phyloP scores from a whole-genome alignment of 2,888 invertebrate species.

The Drosophila borborema region DNA sequence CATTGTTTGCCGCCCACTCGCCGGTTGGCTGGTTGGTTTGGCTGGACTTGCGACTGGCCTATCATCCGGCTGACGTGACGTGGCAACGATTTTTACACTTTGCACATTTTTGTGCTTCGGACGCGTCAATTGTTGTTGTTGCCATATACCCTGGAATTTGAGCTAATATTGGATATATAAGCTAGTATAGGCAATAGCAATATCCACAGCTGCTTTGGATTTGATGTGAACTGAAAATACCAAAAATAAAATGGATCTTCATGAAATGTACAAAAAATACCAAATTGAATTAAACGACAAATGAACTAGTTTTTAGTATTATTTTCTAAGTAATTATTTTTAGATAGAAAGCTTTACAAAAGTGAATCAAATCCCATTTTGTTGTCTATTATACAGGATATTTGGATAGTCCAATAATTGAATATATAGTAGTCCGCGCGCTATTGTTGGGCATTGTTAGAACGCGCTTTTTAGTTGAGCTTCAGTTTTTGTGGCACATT shows the following conservation, averaged over 20 bases:
- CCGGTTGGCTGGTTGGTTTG: slow-evolving; percentile 34
- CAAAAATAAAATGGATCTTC: background rate
- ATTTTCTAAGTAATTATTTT: background rate
- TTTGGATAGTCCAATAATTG: slow-evolving; percentile 7
- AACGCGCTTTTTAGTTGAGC: slow-evolving; percentile 59
- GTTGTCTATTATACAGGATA: background rate
- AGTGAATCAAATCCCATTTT: background rate
- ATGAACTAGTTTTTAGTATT: background rate
- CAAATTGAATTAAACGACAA: background rate
- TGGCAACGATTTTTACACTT: slow-evolving; percentile 77
- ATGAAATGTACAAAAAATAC: background rate
- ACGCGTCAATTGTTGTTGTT: slow-evolving; percentile 39
- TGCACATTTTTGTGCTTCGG: slow-evolving; percentile 60
- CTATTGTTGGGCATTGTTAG: slow-evolving; percentile 37
- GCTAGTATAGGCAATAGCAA: background rate
- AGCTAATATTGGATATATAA: background rate
- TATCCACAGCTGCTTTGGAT: background rate
- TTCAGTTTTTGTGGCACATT: slow-evolving; percentile 57
- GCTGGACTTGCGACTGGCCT: slow-evolving; percentile 48
- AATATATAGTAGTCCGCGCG: too few relatives aligned
- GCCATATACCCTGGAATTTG: slow-evolving; percentile 19
- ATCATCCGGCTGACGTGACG: slow-evolving; percentile 74
- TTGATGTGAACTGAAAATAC: background rate
- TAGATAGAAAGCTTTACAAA: background rate
- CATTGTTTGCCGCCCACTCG: slow-evolving; percentile 48